These are phyloP conservation scores for Cheumatopsyche charites DNA, from an alignment of 1,140 invertebrate genomes.

Conservation along the genomic window DNA sequence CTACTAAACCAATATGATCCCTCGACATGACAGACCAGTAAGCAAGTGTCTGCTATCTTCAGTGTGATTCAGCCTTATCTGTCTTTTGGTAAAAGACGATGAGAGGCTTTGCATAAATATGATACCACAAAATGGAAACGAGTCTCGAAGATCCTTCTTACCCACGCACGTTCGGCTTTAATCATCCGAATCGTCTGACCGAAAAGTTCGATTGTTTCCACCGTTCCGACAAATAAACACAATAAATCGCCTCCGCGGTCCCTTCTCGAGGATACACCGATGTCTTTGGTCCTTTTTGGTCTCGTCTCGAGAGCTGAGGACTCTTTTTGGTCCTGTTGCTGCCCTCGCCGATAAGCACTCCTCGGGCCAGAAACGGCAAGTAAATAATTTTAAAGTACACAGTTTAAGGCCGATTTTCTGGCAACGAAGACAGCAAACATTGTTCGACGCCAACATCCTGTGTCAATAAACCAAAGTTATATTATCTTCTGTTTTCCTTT, in stretches of 20 bases:
- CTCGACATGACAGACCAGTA: too few relatives aligned
- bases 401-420: constrained; percentile 39
- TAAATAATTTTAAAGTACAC: constrained; percentile 41
- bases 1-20: too few relatives aligned
- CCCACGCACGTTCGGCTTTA: constrained; percentile 29
- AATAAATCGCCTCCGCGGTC: not conserved
- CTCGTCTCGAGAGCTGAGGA: not conserved
- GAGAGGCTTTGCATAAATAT: too few relatives aligned
- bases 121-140: too few relatives aligned
- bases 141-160: not conserved
- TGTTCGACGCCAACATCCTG: constrained; percentile 37
- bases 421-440: constrained; percentile 38
- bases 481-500: constrained; percentile 21
- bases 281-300: not conserved
- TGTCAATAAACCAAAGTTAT: constrained; percentile 37
- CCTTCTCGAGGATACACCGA: constrained; percentile 15
- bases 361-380: constrained; percentile 25
- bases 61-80: too few relatives aligned
- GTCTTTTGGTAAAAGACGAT: too few relatives aligned
- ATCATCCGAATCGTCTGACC: constrained; percentile 24
- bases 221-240: constrained; percentile 32
- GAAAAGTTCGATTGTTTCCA: constrained; percentile 33
- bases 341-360: constrained; percentile 1
- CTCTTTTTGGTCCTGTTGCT: constrained; percentile 10
- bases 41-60: too few relatives aligned